Percentiles rank a stretch among this genome's conserved stretches.
Conservation (phyloP, 2,113 vertebrate genomes). For the Plecotus auritus region DNA sequence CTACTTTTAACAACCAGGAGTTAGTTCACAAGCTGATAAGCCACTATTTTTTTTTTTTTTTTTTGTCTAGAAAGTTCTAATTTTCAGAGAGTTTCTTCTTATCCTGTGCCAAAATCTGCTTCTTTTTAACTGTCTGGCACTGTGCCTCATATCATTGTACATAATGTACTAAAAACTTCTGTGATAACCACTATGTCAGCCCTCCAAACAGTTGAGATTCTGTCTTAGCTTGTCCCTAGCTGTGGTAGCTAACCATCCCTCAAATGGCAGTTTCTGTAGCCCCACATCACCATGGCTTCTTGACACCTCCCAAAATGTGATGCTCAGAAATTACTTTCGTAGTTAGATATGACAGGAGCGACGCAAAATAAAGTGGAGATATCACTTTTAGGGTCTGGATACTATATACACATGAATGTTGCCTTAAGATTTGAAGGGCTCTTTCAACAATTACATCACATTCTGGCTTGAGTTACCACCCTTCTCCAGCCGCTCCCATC, state of each 20-base stretch:
- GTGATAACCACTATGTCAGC: neutral
- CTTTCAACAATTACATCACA: neutral
- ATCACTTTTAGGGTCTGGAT: neutral
- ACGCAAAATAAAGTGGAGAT: neutral
- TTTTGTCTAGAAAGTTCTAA: neutral
- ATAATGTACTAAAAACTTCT: neutral
- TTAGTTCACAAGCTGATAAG: neutral
- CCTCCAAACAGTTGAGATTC: neutral
- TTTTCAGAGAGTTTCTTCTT: conserved; percentile 15
- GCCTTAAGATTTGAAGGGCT: neutral
- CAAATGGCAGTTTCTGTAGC: neutral
- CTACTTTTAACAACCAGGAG: neutral
- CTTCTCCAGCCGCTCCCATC: fast-evolving
- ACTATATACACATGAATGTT: neutral
- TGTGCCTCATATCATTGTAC: neutral
- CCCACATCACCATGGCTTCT: neutral
- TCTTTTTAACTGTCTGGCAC: neutral
- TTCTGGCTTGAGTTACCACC: neutral
- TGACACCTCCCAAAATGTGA: neutral
- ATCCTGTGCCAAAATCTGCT: neutral
- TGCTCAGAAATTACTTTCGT: neutral
- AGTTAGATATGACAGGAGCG: neutral
- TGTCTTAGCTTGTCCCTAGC: neutral
- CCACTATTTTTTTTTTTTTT: neutral
- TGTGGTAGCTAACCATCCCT: neutral